Base-by-base conservation (phyloP, 23 tunicate species). In the Styela plicata region DNA sequence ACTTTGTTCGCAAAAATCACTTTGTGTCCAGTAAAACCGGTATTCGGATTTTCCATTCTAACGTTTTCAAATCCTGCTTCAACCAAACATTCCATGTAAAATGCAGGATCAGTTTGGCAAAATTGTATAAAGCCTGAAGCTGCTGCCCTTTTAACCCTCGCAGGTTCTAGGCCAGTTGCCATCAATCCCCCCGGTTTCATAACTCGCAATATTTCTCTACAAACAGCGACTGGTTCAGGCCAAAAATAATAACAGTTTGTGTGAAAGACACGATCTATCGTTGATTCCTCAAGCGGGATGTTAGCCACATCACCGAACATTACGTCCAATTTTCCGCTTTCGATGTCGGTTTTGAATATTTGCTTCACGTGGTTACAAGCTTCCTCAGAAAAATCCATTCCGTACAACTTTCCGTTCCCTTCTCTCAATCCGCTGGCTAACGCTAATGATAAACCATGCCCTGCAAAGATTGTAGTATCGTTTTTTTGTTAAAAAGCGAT, bases 251-350 rank as follows among this genome's bases (percentile, higher is more conserved):
- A 53, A 44, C 66, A 76, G 81, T 76, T 52, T 24, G 67, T 76
- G 64, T 76, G 81, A 57, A 76, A 76, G 64, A 53, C 81, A 17
- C 53, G 36, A 57, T 76, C 81, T 22, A 76, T 76, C 17, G 2
- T 53, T 7, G 29, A 25, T 33, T 76, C 81, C 7, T 25, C 27
- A 22, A 76, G 36, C 37, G 81, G 66, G 18, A 76, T 76, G 7
- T 53, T 76, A 0, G 66, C 81, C 22, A 76, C 66, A 29, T 76
- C 81, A 13, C n/a, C 81, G 65, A 24, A 33, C 23, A 76, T 1
- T 33, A 76, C 44, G 5, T 44, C 33, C 66, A 76, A 44, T 44
- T 76, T 76, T 17, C 66, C 81, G 16, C 1, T 1, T 7, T 76
- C 24, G 7, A 76, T 37, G 27, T 44, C 66, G 27, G 0, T 2